A percentile compares a stretch with the other conserved stretches of the same genome.
Conservation (phyloP, 1,140 invertebrate genomes). For the Danaus melanippus region DNA sequence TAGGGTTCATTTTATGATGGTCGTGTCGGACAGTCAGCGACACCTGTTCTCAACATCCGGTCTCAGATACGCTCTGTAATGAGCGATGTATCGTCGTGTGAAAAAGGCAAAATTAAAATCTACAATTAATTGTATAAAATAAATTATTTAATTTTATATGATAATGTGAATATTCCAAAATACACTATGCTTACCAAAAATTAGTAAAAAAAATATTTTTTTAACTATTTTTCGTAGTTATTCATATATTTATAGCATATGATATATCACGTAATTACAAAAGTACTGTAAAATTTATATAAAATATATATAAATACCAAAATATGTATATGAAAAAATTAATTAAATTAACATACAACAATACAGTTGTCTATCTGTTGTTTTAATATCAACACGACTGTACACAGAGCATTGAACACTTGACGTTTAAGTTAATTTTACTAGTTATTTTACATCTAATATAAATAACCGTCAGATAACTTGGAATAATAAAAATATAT, state of each 20-base stretch:
- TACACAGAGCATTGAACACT: constrained; percentile 26
- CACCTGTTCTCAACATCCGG: constrained; percentile 53
- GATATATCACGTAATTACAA: background rate
- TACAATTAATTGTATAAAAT: constrained; percentile 1
- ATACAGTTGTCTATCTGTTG: background rate
- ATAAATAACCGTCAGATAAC: constrained; percentile 23
- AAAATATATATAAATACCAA: background rate
- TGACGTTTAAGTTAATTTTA: constrained; percentile 24
- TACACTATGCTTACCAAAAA: background rate
- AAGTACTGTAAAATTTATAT: background rate
- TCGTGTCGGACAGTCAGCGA: constrained; percentile 30
- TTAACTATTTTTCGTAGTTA: too few relatives aligned
- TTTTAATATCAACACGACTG: constrained; percentile 7
- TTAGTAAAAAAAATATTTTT: too few relatives aligned
- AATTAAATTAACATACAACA: background rate
- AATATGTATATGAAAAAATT: background rate
- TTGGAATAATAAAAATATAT: constrained; percentile 13
- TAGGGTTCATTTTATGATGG: constrained; percentile 18
- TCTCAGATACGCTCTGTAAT: constrained; percentile 34
- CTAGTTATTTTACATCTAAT: constrained; percentile 25
- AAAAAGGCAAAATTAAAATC: constrained; percentile 8
- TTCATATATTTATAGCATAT: too few relatives aligned
- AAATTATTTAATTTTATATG: background rate
- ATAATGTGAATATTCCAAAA: background rate
- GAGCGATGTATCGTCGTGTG: constrained; percentile 24